Conservation (phyloP, 2,888 invertebrate species). For the Tridacna crocea region DNA sequence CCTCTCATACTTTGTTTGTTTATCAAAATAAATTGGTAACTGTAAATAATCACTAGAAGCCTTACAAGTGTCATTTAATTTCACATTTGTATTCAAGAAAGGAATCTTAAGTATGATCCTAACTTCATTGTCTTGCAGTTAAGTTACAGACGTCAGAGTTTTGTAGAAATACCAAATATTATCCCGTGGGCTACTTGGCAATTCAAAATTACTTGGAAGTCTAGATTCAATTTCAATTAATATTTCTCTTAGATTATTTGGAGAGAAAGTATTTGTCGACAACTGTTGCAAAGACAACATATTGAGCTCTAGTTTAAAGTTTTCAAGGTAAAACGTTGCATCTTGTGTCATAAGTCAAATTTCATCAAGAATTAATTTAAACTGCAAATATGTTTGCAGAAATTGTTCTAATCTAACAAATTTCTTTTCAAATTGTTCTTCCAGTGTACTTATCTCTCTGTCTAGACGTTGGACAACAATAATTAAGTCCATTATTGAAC, state of each 20-base stretch:
- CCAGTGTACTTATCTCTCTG: not conserved
- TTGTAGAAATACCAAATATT: no score
- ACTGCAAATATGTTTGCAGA: slow-evolving; percentile 27
- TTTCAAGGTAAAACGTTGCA: not conserved
- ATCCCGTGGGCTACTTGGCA: no score
- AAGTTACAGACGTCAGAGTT: no score
- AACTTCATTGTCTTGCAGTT: no score
- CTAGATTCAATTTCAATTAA: no score
- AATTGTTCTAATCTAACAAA: slow-evolving; percentile 23
- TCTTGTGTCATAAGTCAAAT: not conserved
- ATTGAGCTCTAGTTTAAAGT: not conserved
- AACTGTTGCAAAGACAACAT: not conserved
- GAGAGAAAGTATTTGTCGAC: not conserved
- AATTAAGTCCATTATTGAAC: slow-evolving; percentile 23
- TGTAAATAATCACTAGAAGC: slow-evolving; percentile 21
- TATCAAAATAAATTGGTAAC: slow-evolving; percentile 7
- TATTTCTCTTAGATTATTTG: no score
- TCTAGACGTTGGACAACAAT: slow-evolving; percentile 18
- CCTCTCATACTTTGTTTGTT: not conserved
- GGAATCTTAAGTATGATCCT: no score
- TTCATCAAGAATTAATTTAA: slow-evolving; percentile 30
- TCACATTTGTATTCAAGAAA: no score
- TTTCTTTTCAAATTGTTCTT: slow-evolving; percentile 5
- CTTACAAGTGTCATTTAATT: slow-evolving; percentile 18
- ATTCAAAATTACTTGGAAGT: no score